phyloP scores from a whole-genome alignment of 2,797 vertebrate species.

The Anguilla obscura region DNA sequence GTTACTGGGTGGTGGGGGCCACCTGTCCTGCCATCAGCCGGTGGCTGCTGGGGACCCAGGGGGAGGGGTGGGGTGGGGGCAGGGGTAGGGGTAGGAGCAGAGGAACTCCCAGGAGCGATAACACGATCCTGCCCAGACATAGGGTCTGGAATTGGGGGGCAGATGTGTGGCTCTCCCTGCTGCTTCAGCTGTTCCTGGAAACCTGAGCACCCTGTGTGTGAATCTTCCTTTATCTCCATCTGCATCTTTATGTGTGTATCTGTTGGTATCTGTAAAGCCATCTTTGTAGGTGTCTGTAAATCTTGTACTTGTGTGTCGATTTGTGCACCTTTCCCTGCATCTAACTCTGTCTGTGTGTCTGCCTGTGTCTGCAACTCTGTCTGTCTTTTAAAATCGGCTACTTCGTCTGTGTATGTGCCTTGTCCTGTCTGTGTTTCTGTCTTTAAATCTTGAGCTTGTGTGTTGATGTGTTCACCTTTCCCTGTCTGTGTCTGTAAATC shows the following conservation, averaged over 20 bases:
- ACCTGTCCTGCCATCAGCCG: constrained; percentile 50
- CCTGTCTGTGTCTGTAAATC: constrained; percentile 54
- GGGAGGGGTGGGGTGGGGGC: constrained; percentile 46
- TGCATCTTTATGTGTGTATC: constrained; percentile 13
- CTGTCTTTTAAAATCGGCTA: constrained; percentile 7
- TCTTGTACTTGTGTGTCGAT: constrained; percentile 7
- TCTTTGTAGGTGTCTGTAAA: constrained; percentile 19
- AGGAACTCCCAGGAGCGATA: constrained; percentile 59
- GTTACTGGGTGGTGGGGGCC: constrained; percentile 49
- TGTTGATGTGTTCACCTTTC: constrained; percentile 26
- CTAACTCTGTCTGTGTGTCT: neutral
- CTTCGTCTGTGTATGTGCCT: constrained; percentile 36
- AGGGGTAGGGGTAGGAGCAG: constrained; percentile 41
- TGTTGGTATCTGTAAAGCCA: constrained; percentile 34
- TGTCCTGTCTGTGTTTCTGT: constrained; percentile 32
- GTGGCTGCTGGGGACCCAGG: constrained; percentile 53
- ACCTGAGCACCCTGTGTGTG: constrained; percentile 54
- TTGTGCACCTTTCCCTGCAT: neutral
- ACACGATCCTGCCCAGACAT: constrained; percentile 60
- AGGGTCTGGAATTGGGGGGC: constrained; percentile 45
- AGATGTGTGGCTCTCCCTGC: constrained; percentile 51
- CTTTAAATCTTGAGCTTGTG: neutral
- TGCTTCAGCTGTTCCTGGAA: constrained; percentile 65
- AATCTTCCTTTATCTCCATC: constrained; percentile 43
- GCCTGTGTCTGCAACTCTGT: neutral